Evolutionary conservation across 1,140 invertebrate genomes (phyloP).

Genomic region (Harlomillsia oculata): DNA sequence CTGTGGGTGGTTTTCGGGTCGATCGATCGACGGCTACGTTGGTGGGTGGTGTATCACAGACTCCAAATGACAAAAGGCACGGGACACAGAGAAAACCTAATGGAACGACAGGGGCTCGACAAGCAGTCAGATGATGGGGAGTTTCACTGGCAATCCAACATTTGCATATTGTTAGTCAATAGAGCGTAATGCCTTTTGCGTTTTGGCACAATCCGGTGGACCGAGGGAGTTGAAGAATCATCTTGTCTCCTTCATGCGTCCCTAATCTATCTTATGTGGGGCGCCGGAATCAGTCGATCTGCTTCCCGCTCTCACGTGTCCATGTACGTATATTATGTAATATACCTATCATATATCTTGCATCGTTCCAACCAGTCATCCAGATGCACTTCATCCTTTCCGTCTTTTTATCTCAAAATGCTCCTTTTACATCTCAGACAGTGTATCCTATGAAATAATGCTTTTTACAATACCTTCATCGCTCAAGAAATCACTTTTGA

Average conservation of each 20-base stretch:
- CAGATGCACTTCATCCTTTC: no score
- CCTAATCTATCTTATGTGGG: constrained; percentile 21
- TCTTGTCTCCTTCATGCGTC: constrained; percentile 21
- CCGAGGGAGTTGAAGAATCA: constrained; percentile 6
- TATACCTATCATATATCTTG: no score
- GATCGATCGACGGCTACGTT: constrained; percentile 6
- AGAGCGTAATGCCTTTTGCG: constrained; percentile 22
- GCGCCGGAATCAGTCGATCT: constrained; percentile 26
- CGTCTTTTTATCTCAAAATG: no score
- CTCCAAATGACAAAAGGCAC: constrained; percentile 14
- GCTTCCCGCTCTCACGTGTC: neutral
- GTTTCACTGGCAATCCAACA: constrained; percentile 10
- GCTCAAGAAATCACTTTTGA: no score
- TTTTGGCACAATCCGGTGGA: constrained; percentile 19
- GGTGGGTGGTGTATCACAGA: constrained; percentile 4
- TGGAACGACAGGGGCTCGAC: constrained; percentile 7
- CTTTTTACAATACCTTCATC: no score
- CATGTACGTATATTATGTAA: no score
- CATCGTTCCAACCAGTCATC: no score
- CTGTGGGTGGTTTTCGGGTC: constrained; percentile 14
- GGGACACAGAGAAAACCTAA: constrained; percentile 9
- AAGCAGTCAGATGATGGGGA: constrained; percentile 16
- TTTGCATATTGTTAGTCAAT: constrained; percentile 33
- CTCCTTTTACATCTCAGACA: no score
- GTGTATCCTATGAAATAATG: no score